These are phyloP conservation scores for Macrophya alboannulata DNA, from an alignment of 2,888 invertebrate species.

Conservation along the genomic window DNA sequence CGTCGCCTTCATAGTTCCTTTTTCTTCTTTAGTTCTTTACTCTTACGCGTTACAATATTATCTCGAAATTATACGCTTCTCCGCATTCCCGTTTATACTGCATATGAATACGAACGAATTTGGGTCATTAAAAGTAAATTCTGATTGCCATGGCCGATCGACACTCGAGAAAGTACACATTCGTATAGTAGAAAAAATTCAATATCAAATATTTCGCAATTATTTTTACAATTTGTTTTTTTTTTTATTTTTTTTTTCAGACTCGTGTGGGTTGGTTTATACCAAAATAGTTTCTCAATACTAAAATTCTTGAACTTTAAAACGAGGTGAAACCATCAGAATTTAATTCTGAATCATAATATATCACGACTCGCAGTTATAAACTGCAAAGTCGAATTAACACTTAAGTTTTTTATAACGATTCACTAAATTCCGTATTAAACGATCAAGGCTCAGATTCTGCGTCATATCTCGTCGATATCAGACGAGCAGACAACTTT, in stretches of 20 bases:
- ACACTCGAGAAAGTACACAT: not conserved
- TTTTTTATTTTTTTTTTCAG: not conserved
- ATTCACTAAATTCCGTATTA: too few relatives aligned
- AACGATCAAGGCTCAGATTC: too few relatives aligned
- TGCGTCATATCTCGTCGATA: too few relatives aligned
- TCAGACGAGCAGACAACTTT: too few relatives aligned
- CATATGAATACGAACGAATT: not conserved
- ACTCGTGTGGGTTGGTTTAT: not conserved
- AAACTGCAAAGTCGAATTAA: too few relatives aligned
- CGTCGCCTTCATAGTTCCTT: not conserved
- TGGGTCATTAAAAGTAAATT: slow-evolving; percentile 38
- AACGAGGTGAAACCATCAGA: not conserved
- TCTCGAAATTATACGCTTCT: not conserved
- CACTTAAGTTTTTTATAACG: too few relatives aligned
- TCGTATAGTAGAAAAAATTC: not conserved
- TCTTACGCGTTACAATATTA: not conserved
- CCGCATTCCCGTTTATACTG: not conserved
- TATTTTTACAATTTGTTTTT: not conserved
- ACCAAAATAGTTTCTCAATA: not conserved
- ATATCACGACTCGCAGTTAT: too few relatives aligned
- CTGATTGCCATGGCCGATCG: not conserved
- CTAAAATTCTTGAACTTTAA: not conserved
- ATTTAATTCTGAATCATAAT: too few relatives aligned
- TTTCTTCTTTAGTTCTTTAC: not conserved
- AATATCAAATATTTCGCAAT: not conserved